These are phyloP conservation scores for Buceros bicornis DNA, from an alignment of 2,797 vertebrate genomes.

Conservation along the genomic window DNA sequence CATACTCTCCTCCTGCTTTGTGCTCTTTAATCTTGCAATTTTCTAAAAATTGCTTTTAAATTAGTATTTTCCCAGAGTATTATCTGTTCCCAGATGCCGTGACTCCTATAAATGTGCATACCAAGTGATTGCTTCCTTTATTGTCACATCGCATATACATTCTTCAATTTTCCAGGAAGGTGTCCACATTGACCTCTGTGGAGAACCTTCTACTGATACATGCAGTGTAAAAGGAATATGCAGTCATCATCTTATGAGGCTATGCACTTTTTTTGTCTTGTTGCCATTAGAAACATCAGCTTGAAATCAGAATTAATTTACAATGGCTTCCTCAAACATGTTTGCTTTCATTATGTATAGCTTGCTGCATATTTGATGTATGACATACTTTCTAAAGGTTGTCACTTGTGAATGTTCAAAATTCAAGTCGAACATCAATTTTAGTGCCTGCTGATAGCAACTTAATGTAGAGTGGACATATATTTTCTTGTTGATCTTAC, in stretches of 20 bases:
- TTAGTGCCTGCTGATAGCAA: neutral
- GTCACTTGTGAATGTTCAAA: neutral
- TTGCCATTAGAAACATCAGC: neutral
- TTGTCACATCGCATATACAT: neutral
- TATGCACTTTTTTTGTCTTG: neutral
- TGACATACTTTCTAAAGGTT: neutral
- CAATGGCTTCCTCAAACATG: neutral
- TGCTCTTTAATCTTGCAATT: neutral
- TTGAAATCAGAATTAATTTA: neutral
- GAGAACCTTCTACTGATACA: neutral
- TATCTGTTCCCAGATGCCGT: neutral
- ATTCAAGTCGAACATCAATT: neutral
- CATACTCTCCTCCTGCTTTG: neutral
- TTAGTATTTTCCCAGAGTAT: neutral
- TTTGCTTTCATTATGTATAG: neutral
- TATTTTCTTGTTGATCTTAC: neutral
- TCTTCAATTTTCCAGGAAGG: neutral
- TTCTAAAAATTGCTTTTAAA: conserved; percentile 7
- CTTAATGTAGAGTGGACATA: neutral
- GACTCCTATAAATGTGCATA: neutral
- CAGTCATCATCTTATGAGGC: neutral
- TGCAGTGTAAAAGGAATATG: neutral
- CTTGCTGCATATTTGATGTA: neutral
- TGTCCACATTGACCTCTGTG: neutral
- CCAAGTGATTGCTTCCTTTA: neutral